Evolutionary conservation across 2,888 invertebrate species (phyloP).

Genomic region (Aspidapion aeneum): DNA sequence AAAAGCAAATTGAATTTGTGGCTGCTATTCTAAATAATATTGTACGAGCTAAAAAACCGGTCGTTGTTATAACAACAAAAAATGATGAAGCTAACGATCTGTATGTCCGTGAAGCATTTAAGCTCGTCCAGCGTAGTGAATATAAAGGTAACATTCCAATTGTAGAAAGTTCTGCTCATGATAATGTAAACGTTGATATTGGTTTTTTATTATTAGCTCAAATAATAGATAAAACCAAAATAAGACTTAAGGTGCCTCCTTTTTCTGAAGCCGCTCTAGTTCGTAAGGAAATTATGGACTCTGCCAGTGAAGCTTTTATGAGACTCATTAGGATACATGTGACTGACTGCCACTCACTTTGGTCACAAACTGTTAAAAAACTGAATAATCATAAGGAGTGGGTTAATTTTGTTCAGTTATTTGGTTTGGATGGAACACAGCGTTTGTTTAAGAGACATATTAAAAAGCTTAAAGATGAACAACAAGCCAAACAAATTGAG

Average conservation of each 20-base stretch:
- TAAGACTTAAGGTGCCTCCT: constrained; percentile 63
- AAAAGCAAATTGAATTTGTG: constrained; percentile 86
- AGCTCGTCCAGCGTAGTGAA: constrained; percentile 84
- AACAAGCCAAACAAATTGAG: constrained; percentile 70
- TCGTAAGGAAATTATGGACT: constrained; percentile 84
- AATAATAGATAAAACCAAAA: constrained; percentile 87
- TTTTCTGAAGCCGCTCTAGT: constrained; percentile 82
- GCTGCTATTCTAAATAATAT: constrained; percentile 82
- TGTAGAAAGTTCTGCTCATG: constrained; percentile 93
- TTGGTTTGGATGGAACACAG: constrained; percentile 59
- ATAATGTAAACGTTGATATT: constrained; percentile 93
- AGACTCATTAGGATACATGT: constrained; percentile 81
- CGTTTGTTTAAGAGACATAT: constrained; percentile 74
- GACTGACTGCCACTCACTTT: constrained; percentile 77
- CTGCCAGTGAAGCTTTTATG: constrained; percentile 87
- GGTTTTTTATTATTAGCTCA: constrained; percentile 89
- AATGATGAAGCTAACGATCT: constrained; percentile 90
- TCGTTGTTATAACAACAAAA: constrained; percentile 93
- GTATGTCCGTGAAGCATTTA: constrained; percentile 85
- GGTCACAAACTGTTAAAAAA: constrained; percentile 84
- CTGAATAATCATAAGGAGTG: constrained; percentile 86
- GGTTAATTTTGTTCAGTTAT: constrained; percentile 83
- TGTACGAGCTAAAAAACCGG: constrained; percentile 90
- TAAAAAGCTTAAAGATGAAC: constrained; percentile 77
- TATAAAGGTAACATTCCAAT: constrained; percentile 85